Base-by-base conservation (phyloP, 2,888 invertebrate genomes). In the Amphipyra berbera region DNA sequence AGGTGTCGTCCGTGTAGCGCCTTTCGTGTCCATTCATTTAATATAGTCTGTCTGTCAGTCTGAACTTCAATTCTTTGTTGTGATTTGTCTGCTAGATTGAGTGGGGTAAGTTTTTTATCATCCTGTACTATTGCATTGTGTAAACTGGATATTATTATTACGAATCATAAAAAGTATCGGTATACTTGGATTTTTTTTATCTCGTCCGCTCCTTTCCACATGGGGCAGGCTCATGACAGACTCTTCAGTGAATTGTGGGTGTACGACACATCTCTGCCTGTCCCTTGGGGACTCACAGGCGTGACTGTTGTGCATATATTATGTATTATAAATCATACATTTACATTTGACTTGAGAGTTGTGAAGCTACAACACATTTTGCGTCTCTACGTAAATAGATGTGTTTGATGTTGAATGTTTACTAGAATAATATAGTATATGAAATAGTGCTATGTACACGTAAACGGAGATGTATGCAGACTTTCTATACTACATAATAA, bases 271-370 rank as follows among this genome's bases (percentile, higher is more conserved):
- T 62, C 30, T 13, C 37, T 46, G 21, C 12, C 9, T 14, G 9
- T 42, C 14, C 47, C 42, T 14, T 8, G n/a, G 13, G 38, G 33
- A 40, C 8, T 42, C 9, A 13, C 37, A 38, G 7, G 46, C 46
- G 46, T 47, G 21, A 50, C 45, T 37, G 1, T 30, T 47, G 21
- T 27, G 7, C 38, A 38, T 7, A 38, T 7, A 12, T 13, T 13
- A 44, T 14, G 35, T 40, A 63, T 63, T 44, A 30, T 52, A 42
- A 38, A 45, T 46, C 3, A 47, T 37, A 14, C 0, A 68, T 50
- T 50, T 68, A 37, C 61, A 63, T 48, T 53, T 15, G 47, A 44
- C 30, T 37, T 10, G 33, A 4, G 33, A 21, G 3, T 65, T 70
- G 50, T 42, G 38, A 52, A 63, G 50, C 13, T 62, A 35, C 42